These are phyloP conservation scores for Fulmarus glacialis DNA, from an alignment of 2,113 vertebrate genomes.

Conservation along the genomic window DNA sequence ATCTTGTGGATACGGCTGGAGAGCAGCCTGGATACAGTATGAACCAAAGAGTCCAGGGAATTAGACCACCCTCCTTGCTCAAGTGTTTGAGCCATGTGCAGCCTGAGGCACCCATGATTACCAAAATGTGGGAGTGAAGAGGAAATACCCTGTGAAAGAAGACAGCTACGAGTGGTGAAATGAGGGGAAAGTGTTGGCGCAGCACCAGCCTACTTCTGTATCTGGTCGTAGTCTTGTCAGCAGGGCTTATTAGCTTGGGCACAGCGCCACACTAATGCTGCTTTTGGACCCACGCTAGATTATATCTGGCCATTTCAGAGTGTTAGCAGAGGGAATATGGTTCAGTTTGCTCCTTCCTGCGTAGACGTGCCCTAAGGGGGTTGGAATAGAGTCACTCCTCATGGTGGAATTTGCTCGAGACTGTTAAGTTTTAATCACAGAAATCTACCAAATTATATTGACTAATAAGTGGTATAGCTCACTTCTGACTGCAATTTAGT, in stretches of 20 bases:
- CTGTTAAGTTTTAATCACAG: not conserved
- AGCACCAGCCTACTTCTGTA: not conserved
- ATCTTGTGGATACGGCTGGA: not conserved
- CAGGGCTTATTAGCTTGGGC: not conserved
- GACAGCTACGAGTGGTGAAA: not conserved
- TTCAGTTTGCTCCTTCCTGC: conserved; percentile 12
- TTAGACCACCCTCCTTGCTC: not conserved
- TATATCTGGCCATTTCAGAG: not conserved
- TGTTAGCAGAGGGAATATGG: not conserved
- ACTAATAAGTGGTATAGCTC: not conserved
- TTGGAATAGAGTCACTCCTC: not conserved
- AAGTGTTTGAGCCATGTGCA: not conserved
- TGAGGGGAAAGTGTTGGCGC: not conserved
- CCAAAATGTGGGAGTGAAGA: not conserved
- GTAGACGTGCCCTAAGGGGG: not conserved
- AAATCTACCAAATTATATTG: not conserved
- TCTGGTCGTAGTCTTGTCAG: conserved; percentile 13
- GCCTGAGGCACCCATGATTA: not conserved
- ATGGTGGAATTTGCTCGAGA: not conserved
- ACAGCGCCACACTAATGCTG: not conserved
- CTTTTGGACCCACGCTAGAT: not conserved
- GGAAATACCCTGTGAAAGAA: not conserved
- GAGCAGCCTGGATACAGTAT: not conserved
- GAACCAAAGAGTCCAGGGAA: not conserved
- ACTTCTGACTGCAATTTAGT: not conserved